Evolutionary conservation across 2,888 invertebrate genomes (phyloP), one percentile per base, ranked within the genome.

Genomic region (Amblyjoppa fuscipennis): DNA sequence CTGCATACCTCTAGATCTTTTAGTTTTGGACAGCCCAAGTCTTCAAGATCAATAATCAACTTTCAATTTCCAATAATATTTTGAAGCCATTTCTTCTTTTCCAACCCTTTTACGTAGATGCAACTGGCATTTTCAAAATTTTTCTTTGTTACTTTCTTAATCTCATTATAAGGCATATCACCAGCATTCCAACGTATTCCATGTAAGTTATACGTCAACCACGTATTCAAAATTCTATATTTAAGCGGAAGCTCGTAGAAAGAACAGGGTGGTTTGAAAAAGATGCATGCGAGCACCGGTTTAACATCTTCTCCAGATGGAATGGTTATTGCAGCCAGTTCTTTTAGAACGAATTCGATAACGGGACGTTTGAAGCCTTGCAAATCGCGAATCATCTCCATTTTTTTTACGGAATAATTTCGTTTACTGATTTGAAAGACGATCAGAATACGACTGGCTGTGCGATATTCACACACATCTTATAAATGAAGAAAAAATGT

Each of bases 231-330:
- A 31, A 59, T 64, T 13, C 20, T 41, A 49, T 68, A 81, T 25
- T 81, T 75, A 2, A 16, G 13, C 11, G 70, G 59, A 20, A 77
- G 25, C 11, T 38, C 31, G n/a, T 69, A 53, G 76, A 56, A 69
- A 20, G 13, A 34, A 38, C 70, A 82, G 1, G 82, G 53, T 61
- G 82, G 82, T 49, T 79, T 59, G 11, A 79, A 53, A 4, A 41
- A 7, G 6, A 70, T 2, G 70, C 61, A 28, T 0, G 4, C 28
- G 4, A 79, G 3, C 20, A 53, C 68, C 7, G 38, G 38, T 34
- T 53, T 3, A 20, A 13, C 0, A 34, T 9, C 34, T 1, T 25
- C 28, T 28, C 61, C 53, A 71, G 45, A 16, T 45, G 70, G 64
- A 80, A 61, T 51, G 38, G 25, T 64, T 9, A 80, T 45, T 0